Evolutionary conservation across 2,797 vertebrate species (phyloP).

Genomic region (Pantherophis vulpinus): DNA sequence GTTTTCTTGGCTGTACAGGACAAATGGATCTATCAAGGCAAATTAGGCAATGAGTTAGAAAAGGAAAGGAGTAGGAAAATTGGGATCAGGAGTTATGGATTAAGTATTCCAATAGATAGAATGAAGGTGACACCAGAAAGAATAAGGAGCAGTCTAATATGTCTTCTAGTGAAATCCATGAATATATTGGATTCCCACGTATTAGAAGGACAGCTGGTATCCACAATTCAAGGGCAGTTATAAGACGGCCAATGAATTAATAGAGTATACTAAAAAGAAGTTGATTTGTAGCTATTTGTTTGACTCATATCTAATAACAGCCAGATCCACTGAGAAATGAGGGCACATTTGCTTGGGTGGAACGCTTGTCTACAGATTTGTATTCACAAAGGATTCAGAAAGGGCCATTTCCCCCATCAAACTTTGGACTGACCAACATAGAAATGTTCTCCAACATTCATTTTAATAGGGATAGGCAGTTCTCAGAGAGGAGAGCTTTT

Average conservation of each 20-base stretch:
- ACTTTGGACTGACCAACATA: not conserved
- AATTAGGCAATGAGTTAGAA: not conserved
- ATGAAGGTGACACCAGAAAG: not conserved
- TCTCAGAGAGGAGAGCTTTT: not conserved
- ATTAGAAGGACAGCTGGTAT: not conserved
- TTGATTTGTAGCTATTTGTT: not conserved
- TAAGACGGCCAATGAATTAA: not conserved
- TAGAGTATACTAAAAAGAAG: not conserved
- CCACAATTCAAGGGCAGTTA: not conserved
- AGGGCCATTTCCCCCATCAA: not conserved
- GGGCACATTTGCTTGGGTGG: not conserved
- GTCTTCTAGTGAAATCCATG: not conserved
- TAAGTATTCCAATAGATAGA: not conserved
- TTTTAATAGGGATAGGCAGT: not conserved
- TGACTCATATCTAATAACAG: not conserved
- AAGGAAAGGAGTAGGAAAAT: not conserved
- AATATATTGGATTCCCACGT: not conserved
- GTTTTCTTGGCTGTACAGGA: not conserved
- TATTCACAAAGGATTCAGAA: not conserved
- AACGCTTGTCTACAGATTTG: not conserved
- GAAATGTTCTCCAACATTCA: not conserved
- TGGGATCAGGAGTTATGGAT: not conserved
- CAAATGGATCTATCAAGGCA: not conserved
- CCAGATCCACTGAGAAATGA: not conserved
- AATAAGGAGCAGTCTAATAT: not conserved